Evolutionary conservation across 2,113 vertebrate species (phyloP), one percentile per base, ranked within the genome.

Genomic region (Phalacrocorax brasilianus): DNA sequence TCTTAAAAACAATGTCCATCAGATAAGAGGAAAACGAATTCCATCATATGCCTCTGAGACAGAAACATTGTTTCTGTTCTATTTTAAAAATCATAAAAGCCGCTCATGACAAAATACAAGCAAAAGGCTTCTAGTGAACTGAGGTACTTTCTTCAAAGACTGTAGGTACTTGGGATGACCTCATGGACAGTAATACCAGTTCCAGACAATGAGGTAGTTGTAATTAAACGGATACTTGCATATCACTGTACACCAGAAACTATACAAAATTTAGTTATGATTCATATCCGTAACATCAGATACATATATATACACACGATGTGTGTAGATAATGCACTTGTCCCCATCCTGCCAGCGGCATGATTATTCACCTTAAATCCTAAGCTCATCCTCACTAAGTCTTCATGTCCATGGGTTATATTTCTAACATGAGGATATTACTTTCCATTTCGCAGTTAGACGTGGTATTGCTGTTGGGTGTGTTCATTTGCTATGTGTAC

Each of bases 381-480:
- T 14, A 30, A 42, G 5, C 10, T 80, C 77, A 15, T 21, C 56
- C 66, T 58, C 35, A 12, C 30, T 15, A 32, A 44, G 6, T 3
- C 38, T 53, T 20, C 42, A 4, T 5, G 8, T 3, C 6, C 47
- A 13, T 20, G 47, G 81, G 16, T 3, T 49, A 2, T 26, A 1
- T 5, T 19, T 52, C 42, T 58, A 16, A 59, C 38, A 5, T 0
- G 8, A 44, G 19, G 14, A 19, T 11, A 2, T 0, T 15, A 52
- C 20, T 75, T n/a, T 26, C 32, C 24, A 1, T 11, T 24, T 14
- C 50, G 5, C 27, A 52, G 42, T 4, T 13, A 18, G 63, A 20
- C 0, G 2, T 8, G 38, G 22, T 1, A 6, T 22, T 22, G 62
- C 58, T 68, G n/a, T 15, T 32, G 56, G 75, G 33, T 5, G 42